These are phyloP conservation scores for Glareola pratincola DNA, from an alignment of 2,113 vertebrate genomes.

Conservation along the genomic window DNA sequence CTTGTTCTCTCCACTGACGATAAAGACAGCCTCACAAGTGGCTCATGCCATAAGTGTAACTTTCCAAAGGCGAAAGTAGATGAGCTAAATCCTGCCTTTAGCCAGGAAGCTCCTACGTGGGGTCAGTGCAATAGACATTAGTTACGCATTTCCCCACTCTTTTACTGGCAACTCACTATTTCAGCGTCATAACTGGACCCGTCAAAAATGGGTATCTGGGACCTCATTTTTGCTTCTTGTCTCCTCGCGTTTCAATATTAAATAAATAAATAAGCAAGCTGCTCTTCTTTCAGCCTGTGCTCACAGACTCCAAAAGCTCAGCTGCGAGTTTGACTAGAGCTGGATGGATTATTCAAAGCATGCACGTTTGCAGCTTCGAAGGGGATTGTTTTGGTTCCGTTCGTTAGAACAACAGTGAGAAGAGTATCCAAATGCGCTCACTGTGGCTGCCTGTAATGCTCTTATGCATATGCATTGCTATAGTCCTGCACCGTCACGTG, in stretches of 20 bases:
- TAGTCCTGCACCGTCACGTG: background rate
- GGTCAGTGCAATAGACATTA: too few species aligned
- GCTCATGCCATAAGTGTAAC: background rate
- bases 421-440: background rate
- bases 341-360: background rate
- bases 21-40: background rate
- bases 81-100: background rate
- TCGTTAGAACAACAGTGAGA: background rate
- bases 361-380: background rate
- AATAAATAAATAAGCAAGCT: background rate
- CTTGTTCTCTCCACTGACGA: background rate
- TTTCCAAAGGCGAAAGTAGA: background rate
- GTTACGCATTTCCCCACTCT: background rate
- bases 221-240: background rate
- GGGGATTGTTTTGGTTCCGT: background rate
- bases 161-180: background rate
- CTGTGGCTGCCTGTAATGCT: background rate
- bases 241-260: background rate
- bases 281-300: background rate
- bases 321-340: background rate
- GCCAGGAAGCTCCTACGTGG: background rate
- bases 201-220: background rate
- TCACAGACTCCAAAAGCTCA: background rate
- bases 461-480: background rate
- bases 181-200: background rate